Evolutionary conservation across 2,888 invertebrate genomes (phyloP), one percentile per base, ranked within the genome.

Genomic region (Nomada flava): DNA sequence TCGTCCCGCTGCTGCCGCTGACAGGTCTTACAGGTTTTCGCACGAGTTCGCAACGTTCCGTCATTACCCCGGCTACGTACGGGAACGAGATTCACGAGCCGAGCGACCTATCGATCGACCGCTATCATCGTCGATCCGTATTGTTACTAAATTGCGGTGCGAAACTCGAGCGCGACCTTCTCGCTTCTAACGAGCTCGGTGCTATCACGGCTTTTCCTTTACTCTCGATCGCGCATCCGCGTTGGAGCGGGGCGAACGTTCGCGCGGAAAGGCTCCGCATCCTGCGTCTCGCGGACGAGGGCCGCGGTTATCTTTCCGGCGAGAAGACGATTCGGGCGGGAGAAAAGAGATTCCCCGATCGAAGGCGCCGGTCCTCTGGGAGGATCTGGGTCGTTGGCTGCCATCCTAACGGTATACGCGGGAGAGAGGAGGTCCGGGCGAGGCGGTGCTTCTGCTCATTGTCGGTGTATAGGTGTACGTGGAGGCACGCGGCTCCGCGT

Each of bases 341-440:
- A 42, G 78, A 70, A 78, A 75, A 76, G 78, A 69, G 70, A 77
- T 69, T 62, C 53, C 63, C 18, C 53, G 52, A 60, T 79, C 26
- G 76, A 73, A 77, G 76, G 81, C 74, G 73, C 70, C 69, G 76
- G 81, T 76, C 78, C 83, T 78, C 80, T 47, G 83, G 74, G 47
- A 79, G 74, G 78, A 87, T 87, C 87, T 85, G 78, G 87, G 87
- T 87, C 87, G 84, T 75, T 69, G 83, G 78, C 76, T 84, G 82
- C 80, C 82, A 85, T 82, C 79, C 87, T 87, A 87, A 87, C 87
- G 87, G 87, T 87, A 87, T 76, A 83, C 36, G 76, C 69, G 69
- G 23, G 63, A 55, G 76, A 62, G 52, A 57, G 59, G 42, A 74
- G 18, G 26, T n/a, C 60, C 53, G 75, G 55, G 36, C 62, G 73